phyloP scores from a whole-genome alignment of 37 sponge, comb jelly and placozoan genomes.

The Crambe crambe region DNA sequence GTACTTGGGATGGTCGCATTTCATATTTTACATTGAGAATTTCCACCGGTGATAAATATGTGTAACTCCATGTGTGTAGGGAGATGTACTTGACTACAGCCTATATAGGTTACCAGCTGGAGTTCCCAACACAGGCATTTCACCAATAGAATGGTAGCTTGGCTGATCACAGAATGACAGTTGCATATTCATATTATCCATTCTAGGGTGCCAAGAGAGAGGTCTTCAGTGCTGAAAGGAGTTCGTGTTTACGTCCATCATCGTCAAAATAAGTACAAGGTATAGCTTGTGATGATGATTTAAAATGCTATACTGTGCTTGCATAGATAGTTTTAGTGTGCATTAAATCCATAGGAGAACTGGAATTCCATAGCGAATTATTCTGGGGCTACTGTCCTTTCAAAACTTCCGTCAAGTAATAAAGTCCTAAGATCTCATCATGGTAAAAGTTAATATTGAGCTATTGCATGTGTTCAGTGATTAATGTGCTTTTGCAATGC shows the following conservation, averaged over 20 bases:
- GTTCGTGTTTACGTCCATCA: constrained; percentile 1
- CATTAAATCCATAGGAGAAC: constrained; percentile 9
- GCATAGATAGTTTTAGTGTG: too few relatives aligned
- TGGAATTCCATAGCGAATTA: not conserved
- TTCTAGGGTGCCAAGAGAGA: constrained; percentile 17
- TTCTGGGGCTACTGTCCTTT: not conserved
- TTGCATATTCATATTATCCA: not conserved
- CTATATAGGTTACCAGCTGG: constrained; percentile 25
- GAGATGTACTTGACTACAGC: constrained; percentile 16
- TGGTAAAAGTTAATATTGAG: not conserved
- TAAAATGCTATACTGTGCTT: too few relatives aligned
- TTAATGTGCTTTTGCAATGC: not conserved
- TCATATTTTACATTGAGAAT: too few relatives aligned
- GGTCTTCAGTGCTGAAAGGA: constrained; percentile 25
- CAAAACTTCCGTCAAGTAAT: constrained; percentile 14
- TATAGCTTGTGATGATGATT: not conserved
- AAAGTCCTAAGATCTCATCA: not conserved
- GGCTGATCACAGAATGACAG: too few relatives aligned
- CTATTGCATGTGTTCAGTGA: not conserved
- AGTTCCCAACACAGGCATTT: not conserved
- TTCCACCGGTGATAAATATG: not conserved
- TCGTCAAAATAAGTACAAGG: not conserved
- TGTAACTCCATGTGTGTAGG: not conserved
- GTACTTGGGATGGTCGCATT: too few relatives aligned
- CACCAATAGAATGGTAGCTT: constrained; percentile 11